Evolutionary conservation across 2,888 invertebrate genomes (phyloP), one percentile per base, ranked within the genome.

Genomic region (Scotopteryx bipunctaria): DNA sequence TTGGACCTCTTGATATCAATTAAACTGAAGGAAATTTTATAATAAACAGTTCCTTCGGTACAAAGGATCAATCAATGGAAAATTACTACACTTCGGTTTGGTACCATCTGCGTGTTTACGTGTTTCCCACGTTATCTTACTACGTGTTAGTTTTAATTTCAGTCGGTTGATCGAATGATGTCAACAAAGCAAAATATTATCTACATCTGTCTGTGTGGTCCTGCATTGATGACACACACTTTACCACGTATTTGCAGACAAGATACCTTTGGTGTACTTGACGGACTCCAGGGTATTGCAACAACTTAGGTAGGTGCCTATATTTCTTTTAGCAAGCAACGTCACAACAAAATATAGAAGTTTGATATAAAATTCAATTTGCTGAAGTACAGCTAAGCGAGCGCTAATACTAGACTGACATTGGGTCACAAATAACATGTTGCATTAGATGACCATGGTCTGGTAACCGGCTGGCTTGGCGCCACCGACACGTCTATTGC

Each of bases 151-250:
- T 35, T 56, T 52, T 32, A 44, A 43, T 42, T 54, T 53, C 33
- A 36, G 31, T 21, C 40, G 27, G 14, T 59, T 71, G 60, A 32
- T 37, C 42, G 71, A 69, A 72, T 81, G 77, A 81, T 80, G 82
- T 81, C 79, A 81, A 82, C 73, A 69, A 67, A 65, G 75, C 75
- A 76, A 82, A 83, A 83, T 81, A 74, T 79, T 84, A 86, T 84
- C 83, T 80, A 73, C 79, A 84, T 85, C 86, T n/a, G n/a, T 86
- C 85, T 73, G 73, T 70, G 75, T 66, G 74, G 71, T 73, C 71
- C 69, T 59, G 62, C 62, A 66, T 51, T 56, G 59, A 63, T 69
- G 69, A 69, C 67, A 63, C 67, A 63, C 63, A 67, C 54, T 44
- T 60, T 17, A 23, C 19, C 33, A 21, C 14, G 32, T 35, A 25